Base-by-base conservation (phyloP, 1,140 invertebrate species). In the Nomia melanderi region DNA sequence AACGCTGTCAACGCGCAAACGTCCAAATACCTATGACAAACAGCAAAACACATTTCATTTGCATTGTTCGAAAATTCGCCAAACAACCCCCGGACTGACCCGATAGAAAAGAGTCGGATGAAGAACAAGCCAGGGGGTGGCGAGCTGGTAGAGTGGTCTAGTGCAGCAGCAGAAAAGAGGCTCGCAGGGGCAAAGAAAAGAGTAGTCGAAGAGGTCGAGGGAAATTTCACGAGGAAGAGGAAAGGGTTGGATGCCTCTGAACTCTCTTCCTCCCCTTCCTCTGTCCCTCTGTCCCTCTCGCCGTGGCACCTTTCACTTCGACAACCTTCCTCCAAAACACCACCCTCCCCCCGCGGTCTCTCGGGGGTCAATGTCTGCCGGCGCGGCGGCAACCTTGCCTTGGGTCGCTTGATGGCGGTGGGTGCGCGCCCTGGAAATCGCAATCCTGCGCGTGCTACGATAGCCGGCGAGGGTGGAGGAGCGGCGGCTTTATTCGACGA, bases 141-240 rank as follows among this genome's bases (percentile, higher is more conserved):
- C 53, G 20, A n/a, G 53, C 0, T 82, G 81, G 74, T n/a, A n/a
- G n/a, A 82, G 79, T 82, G 74, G 81, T 82, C 79, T 78, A 81
- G 67, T 72, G 66, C 60, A 77, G 81, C 76, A 36, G 62, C 50
- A 66, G 41, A 53, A 63, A 69, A 71, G 80, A 73, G 67, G 79
- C 64, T 74, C 56, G 79, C 62, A 59, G 76, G 65, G 64, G 44
- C 25, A 39, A 62, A 75, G 63, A 63, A 60, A 79, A 59, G 36
- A 31, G 53, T n/a, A n/a, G n/a, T n/a, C n/a, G n/a, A n/a, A n/a
- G n/a, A n/a, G n/a, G n/a, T n/a, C n/a, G 54, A 53, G 56, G 74
- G 39, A 74, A 75, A 73, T 69, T 79, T 64, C 47, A 44, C 47
- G 62, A 72, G 33, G 57, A 73, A 33, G 73, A 59, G 64, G n/a